Base-by-base conservation (phyloP, 2,797 vertebrate genomes). In the Arctocebus calabarensis region DNA sequence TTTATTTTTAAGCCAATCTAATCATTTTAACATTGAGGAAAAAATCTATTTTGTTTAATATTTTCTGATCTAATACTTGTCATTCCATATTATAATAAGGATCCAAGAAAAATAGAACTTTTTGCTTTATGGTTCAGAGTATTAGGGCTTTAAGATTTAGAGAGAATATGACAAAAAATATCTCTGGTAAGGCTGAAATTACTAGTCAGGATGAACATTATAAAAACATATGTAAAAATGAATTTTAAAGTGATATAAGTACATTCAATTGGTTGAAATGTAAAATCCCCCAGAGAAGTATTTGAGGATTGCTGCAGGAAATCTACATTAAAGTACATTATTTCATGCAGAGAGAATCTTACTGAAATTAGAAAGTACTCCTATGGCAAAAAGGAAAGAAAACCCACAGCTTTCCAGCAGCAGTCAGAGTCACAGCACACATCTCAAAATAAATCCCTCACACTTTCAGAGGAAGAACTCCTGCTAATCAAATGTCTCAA, bases 211-310 rank as follows among this genome's bases (percentile, higher is more conserved):
- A 86, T 97, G 91, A 97, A 73, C 93, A 84, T 62, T 96, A 88
- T 96, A 88, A 97, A 95, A 97, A 96, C 90, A 6, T 91, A 88
- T 92, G 52, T 95, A 94, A 73, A 97, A 94, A 94, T 96, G 97
- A 96, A 97, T 97, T 97, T 97, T 91, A 95, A 97, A 98, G 93
- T 96, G 95, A 98, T 97, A 96, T 70, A 94, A 95, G 87, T 96
- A 95, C 87, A 94, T 61, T 88, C 82, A 97, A 64, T 89, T 12
- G 85, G 91, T 93, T 97, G 94, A 97, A 97, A 98, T 89, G 43
- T 62, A 86, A 97, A 98, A 96, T 77, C 87, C 97, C 88, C 74
- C 88, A 87, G 95, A 98, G 88, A 84, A 96, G 89, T 97, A 97
- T 97, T 97, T 97, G 90, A 96, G 90, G 66, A 43, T 52, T 94